Evolutionary conservation across 2,797 vertebrate genomes (phyloP), one percentile per base, ranked within the genome.

Genomic region (Semaprochilodus insignis): DNA sequence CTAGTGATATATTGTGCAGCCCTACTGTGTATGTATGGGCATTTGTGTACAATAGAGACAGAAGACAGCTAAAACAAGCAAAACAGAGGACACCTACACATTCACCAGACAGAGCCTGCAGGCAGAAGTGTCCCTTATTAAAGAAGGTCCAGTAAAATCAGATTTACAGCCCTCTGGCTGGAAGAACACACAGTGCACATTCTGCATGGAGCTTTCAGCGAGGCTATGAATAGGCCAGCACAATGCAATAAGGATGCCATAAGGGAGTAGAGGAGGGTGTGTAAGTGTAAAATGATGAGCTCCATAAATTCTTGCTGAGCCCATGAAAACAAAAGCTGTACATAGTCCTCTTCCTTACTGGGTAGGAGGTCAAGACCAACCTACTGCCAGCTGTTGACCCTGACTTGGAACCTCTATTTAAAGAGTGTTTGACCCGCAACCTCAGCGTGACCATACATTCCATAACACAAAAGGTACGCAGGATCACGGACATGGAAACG

Each of bases 231-330:
- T 73, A 80, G 70, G 6, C 19, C 17, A 15, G 4, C 19, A 21
- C 25, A 52, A 72, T 34, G 70, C 44, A 55, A 65, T 65, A 44
- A 54, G 25, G 48, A 34, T 8, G 15, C 4, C 16, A 54, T 66
- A 25, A 55, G 31, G 48, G 69, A 80, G 57, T 4, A 17, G 48
- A 25, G 67, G 48, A 48, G 15, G 21, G 44, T 36, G 69, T 25
- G 25, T 59, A 23, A 3, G 69, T 80, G 21, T 52, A 62, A 73
- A 74, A 23, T 4, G 31, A 80, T 34, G 67, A 70, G 67, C 67
- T 70, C n/a, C n/a, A 48, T 48, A 44, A 70, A 44, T 70, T 70
- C 67, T 36, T 48, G 40, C 36, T 70, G 67, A 36, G 36, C 67
- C 19, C 40, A 48, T 34, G 17, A 70, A 15, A 70, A 70, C 67